Base-by-base conservation (phyloP, 2,797 vertebrate genomes). In the Lycodopsis pacificus region DNA sequence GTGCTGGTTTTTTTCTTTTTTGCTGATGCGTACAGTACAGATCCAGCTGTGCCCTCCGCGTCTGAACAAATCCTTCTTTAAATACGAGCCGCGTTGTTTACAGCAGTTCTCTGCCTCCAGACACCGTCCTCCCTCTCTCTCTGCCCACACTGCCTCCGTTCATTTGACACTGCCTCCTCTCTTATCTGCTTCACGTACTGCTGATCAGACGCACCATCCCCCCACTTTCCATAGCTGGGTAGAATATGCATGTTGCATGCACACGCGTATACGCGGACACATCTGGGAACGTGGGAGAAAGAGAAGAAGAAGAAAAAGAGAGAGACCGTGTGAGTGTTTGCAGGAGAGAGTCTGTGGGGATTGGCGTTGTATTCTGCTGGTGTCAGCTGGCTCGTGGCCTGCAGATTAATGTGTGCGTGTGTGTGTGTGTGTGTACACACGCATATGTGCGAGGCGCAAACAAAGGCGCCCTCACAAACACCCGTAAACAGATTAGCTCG, bases 401-500 rank as follows among this genome's bases (percentile, higher is more conserved):
- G 76, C 85, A 93, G 91, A 93, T 93, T 91, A 93, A 91, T 91
- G 91, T 61, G 69, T 74, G 57, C 74, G 70, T 73, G 62, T 82
- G 77, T 78, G 53, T 17, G 54, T 56, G 14, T 30, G 54, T 56
- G 54, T 51, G 49, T 5, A 7, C 67, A 71, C 44, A 65, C 32
- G 51, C 73, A 86, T 76, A 71, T 81, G 85, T 88, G 82, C 54
- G 54, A 30, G 54, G 27, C 14, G 54, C 86, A 92, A 92, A 93
- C 89, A 93, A 93, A 93, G 89, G 84, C 89, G 61, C 83, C 83
- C 88, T 87, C 88, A 88, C 89, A 92, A 92, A 92, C 90, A 87
- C 81, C 89, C 88, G 67, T 92, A 93, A 93, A 93, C 92, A 94
- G 93, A 94, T 94, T 93, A 93, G 90, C 87, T 91, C 72, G 88